A percentile compares a stretch with the other conserved stretches of the same genome.
These are phyloP conservation scores for Nematostella vectensis DNA, from an alignment of 92 coral and sea anemone genomes.

Conservation along the genomic window DNA sequence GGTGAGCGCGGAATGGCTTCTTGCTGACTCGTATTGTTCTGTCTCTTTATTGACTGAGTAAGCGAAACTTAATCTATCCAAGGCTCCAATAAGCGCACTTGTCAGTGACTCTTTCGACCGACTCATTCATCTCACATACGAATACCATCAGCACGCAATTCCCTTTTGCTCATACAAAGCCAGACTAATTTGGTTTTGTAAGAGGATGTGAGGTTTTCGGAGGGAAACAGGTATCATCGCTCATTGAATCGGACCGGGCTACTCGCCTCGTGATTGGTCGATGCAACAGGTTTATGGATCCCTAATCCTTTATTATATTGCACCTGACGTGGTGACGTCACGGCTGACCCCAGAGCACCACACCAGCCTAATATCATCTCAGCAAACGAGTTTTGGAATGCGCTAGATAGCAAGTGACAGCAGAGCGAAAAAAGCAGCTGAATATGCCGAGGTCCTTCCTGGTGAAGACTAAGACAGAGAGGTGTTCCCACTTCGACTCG, in stretches of 20 bases:
- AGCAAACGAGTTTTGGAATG: conserved; percentile 35
- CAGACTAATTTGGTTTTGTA: too few species aligned
- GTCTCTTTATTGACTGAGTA: background rate
- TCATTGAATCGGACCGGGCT: background rate
- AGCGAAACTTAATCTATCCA: too few species aligned
- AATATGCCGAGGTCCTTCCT: conserved; percentile 84
- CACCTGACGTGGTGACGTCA: conserved; percentile 49
- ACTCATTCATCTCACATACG: too few species aligned
- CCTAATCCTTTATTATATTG: conserved; percentile 15
- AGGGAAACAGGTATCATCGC: background rate
- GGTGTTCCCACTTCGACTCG: conserved; percentile 13
- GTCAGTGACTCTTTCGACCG: too few species aligned
- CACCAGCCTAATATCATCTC: conserved; percentile 15
- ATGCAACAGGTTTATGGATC: conserved; percentile 8
- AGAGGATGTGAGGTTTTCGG: too few species aligned
- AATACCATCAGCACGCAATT: background rate
- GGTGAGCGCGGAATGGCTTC: background rate
- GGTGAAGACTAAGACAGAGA: conserved; percentile 64
- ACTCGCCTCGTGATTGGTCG: conserved; percentile 14
- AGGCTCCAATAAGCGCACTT: too few species aligned
- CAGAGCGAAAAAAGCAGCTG: too few species aligned
- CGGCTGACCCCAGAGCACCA: conserved; percentile 5
- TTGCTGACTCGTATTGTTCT: background rate
- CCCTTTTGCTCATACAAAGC: background rate
- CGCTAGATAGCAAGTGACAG: background rate